phyloP scores from a whole-genome alignment of 2,888 invertebrate species.

The Enchytraeus crypticus region DNA sequence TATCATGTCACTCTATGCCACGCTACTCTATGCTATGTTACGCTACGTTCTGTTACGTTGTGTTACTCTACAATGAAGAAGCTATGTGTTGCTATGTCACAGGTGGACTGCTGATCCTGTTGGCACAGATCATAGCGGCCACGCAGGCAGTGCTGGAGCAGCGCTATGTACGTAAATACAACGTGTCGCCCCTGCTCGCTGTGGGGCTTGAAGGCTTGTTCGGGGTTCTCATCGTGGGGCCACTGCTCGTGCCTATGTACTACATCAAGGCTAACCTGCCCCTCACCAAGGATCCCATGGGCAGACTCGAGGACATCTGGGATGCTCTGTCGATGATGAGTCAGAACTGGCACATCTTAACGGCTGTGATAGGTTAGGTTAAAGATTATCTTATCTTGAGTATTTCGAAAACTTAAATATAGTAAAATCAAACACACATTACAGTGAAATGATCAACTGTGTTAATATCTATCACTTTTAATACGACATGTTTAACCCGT shows the following conservation, averaged over 20 bases:
- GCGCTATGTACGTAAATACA: constrained; percentile 71
- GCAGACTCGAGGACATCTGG: constrained; percentile 66
- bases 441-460: no score
- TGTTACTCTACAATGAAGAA: neutral
- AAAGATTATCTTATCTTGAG: no score
- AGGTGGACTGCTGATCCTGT: constrained; percentile 56
- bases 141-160: constrained; percentile 92
- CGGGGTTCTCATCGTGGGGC: constrained; percentile 59
- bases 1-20: no score
- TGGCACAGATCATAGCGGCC: constrained; percentile 68
- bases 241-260: constrained; percentile 69
- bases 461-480: no score
- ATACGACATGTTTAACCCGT: no score
- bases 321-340: constrained; percentile 77
- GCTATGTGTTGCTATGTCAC: neutral
- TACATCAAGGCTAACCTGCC: constrained; percentile 65
- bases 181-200: constrained; percentile 80
- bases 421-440: no score
- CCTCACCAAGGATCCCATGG: constrained; percentile 47
- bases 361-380: constrained; percentile 62
- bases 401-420: no score
- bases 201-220: constrained; percentile 88
- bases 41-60: no score
- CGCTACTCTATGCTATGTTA: no score
- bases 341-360: constrained; percentile 57